These are phyloP conservation scores for Tetragonula clypearis DNA, from an alignment of 1,140 invertebrate genomes.

Conservation along the genomic window DNA sequence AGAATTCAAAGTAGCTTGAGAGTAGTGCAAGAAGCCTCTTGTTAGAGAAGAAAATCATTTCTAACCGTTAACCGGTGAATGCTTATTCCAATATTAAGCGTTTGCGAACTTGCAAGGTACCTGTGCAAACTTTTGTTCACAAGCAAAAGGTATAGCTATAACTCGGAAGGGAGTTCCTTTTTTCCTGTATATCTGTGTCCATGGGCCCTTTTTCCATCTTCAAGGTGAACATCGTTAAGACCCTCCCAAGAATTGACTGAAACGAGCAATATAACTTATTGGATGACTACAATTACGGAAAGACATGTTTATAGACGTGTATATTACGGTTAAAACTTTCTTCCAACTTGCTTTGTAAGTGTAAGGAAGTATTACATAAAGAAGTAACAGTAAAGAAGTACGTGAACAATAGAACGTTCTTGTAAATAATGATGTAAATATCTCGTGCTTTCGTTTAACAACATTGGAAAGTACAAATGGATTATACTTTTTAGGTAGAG, in stretches of 20 bases:
- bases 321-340: background rate
- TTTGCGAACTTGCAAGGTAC: conserved; percentile 11
- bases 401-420: background rate
- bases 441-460: background rate
- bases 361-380: background rate
- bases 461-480: background rate
- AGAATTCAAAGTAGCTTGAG: conserved; percentile 13
- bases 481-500: background rate
- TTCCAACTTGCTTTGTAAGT: background rate
- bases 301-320: background rate
- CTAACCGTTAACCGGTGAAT: conserved; percentile 13
- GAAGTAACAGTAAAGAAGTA: background rate
- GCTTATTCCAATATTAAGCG: conserved; percentile 14
- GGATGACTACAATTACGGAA: background rate
- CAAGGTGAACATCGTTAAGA: conserved; percentile 14
- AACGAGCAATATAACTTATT: conserved; percentile 2
- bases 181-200: no score
- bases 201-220: conserved; percentile 6
- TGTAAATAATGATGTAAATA: background rate
- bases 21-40: background rate
- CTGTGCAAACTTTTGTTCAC: conserved; percentile 16
- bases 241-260: background rate
- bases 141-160: conserved; percentile 20
- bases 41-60: conserved; percentile 11
- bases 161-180: background rate